phyloP scores from a whole-genome alignment of 2,888 invertebrate species.

The Protophormia terraenovae region DNA sequence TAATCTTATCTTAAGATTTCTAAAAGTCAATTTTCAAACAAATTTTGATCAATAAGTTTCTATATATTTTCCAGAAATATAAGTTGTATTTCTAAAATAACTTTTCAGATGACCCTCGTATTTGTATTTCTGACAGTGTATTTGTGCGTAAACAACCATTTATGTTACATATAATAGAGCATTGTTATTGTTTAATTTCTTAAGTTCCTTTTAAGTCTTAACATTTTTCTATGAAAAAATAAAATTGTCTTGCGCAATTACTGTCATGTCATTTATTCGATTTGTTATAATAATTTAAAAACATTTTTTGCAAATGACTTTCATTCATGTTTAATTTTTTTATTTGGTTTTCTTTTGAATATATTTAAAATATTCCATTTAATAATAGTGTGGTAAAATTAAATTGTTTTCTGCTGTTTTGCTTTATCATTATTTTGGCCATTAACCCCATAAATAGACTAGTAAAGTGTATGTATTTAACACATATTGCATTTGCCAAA shows the following conservation, averaged over 20 bases:
- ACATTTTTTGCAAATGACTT: neutral
- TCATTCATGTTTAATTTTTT: neutral
- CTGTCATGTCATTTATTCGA: neutral
- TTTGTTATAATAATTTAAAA: neutral
- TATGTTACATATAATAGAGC: neutral
- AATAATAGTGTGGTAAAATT: neutral
- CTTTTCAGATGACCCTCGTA: neutral
- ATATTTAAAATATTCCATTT: neutral
- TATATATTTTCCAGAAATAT: no score
- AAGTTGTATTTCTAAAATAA: neutral
- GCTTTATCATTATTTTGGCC: neutral
- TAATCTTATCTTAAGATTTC: no score
- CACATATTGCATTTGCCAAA: conserved; percentile 4
- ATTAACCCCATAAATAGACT: neutral
- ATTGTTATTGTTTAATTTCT: conserved; percentile 1
- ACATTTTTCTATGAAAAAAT: neutral
- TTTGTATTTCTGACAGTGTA: no score
- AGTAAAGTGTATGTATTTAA: conserved; percentile 10
- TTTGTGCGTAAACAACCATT: neutral
- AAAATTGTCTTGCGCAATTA: neutral
- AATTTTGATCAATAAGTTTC: no score
- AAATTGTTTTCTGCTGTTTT: neutral
- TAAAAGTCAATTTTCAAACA: no score
- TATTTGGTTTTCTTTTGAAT: conserved; percentile 26
- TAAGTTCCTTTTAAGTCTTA: neutral